Evolutionary conservation across 2,797 vertebrate genomes (phyloP).

Genomic region (Argyrosomus regius): DNA sequence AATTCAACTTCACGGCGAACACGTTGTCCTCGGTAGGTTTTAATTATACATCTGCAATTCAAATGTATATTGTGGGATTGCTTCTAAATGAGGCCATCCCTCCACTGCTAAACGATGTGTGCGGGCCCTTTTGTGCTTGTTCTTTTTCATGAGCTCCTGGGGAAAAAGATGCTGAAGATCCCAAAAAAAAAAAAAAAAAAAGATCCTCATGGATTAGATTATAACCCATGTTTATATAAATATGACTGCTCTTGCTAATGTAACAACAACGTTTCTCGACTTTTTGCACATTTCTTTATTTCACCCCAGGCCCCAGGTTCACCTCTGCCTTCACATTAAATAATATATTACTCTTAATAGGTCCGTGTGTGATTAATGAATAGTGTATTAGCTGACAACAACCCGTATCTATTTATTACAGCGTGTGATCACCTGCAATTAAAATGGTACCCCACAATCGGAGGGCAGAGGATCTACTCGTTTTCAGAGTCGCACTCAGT

Average conservation of each 20-base stretch:
- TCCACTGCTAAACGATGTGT: conserved; percentile 7
- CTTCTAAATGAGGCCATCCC: conserved; percentile 16
- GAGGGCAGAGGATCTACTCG: conserved; percentile 9
- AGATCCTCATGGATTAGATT: background rate
- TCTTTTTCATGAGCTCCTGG: background rate
- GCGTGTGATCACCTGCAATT: conserved; percentile 59
- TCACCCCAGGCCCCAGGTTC: background rate
- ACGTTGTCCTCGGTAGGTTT: background rate
- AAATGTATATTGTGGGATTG: conserved; percentile 27
- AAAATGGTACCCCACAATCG: conserved; percentile 26
- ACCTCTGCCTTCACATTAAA: conserved; percentile 28
- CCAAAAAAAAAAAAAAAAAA: background rate
- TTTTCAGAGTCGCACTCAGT: conserved; percentile 25
- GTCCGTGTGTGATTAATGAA: conserved; percentile 46
- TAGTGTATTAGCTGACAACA: conserved; percentile 46
- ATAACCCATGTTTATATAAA: background rate
- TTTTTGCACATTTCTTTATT: background rate
- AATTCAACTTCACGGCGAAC: conserved; percentile 20
- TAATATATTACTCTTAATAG: conserved; percentile 48
- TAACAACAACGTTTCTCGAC: background rate
- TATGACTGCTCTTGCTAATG: background rate
- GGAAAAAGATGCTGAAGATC: background rate
- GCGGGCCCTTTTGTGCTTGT: background rate
- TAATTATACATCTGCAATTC: conserved; percentile 56
- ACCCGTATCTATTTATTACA: conserved; percentile 47